Evolutionary conservation across 1,140 invertebrate genomes (phyloP).

Genomic region (Pseudachorutes palmiensis): DNA sequence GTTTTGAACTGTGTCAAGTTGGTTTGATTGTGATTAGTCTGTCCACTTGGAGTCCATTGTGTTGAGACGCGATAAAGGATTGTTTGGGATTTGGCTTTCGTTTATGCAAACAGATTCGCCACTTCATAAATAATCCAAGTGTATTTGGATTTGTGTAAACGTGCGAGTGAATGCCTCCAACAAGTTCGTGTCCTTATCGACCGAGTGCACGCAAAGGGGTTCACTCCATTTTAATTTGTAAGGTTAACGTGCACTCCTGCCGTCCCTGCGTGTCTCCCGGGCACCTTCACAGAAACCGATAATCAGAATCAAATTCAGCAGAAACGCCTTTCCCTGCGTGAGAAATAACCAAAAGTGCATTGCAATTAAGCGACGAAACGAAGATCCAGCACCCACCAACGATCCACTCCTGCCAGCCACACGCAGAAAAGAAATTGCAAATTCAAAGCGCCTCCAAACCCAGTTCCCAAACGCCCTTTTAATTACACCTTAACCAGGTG

Average conservation of each 20-base stretch:
- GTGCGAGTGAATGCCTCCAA: slow-evolving; percentile 5
- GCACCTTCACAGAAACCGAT: slow-evolving; percentile 3
- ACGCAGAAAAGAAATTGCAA: not conserved
- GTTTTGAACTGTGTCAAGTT: too few relatives aligned
- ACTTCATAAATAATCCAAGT: not conserved
- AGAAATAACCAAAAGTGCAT: slow-evolving; percentile 7
- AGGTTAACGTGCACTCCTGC: not conserved
- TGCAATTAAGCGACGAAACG: not conserved
- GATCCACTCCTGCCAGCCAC: not conserved
- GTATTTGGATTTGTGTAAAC: not conserved
- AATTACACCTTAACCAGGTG: not conserved
- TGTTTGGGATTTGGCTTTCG: too few relatives aligned
- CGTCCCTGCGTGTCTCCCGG: not conserved
- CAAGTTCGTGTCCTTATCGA: not conserved
- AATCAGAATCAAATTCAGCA: slow-evolving; percentile 3
- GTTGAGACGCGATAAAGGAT: too few relatives aligned
- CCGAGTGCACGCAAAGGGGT: not conserved
- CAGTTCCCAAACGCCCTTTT: not conserved
- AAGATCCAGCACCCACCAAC: not conserved
- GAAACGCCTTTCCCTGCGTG: not conserved
- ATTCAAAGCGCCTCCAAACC: not conserved
- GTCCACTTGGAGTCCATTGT: not conserved
- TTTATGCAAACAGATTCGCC: not conserved
- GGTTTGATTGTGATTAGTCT: not conserved
- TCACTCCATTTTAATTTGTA: slow-evolving; percentile 10